Base-by-base conservation (phyloP, 2,797 vertebrate genomes). In the Ptychobarbus kaznakovi region DNA sequence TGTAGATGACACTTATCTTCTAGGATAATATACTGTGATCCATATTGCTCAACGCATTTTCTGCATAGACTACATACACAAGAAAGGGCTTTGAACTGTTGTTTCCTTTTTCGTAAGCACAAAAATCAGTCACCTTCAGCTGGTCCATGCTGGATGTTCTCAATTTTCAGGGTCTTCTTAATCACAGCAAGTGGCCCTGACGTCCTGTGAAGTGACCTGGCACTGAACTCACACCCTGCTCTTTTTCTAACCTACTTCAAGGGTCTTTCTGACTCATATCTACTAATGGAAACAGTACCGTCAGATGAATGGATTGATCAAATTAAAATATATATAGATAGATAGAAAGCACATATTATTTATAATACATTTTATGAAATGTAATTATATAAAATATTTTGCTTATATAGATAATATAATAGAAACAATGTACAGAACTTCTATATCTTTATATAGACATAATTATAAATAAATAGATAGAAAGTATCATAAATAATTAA, bases 191-290 rank as follows among this genome's bases (percentile, higher is more conserved):
- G 61, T 44, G 46, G 61, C 65, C 79, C 20, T 86, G 87, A 85
- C 65, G 69, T 85, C 74, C 72, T 58, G 68, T 42, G 66, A 83
- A 78, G 66, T 87, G 87, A 72, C 86, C 86, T 38, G 22, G 16
- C 81, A 32, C 44, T 88, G 89, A 87, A 87, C 86, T 87, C 83
- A 70, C 49, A 79, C 65, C 38, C 15, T 58, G 51, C 65, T 40
- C 63, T 8, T 28, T 83, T 68, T 72, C 4, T 4, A 5, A 38
- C 75, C 20, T 12, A 84, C 75, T n/a, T 18, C 44, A 56, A 35
- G n/a, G 7, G 65, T 58, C 32, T 44, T 70, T 58, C n/a, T 46
- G 51, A 70, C 58, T 66, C 72, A 53, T 40, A 38, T 56, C 11
- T 10, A 42, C 49, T 25, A 35, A 73, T 6, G 63, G 69, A 74